These are phyloP conservation scores for Achroia grisella DNA, from an alignment of 1,140 invertebrate species.

Conservation along the genomic window DNA sequence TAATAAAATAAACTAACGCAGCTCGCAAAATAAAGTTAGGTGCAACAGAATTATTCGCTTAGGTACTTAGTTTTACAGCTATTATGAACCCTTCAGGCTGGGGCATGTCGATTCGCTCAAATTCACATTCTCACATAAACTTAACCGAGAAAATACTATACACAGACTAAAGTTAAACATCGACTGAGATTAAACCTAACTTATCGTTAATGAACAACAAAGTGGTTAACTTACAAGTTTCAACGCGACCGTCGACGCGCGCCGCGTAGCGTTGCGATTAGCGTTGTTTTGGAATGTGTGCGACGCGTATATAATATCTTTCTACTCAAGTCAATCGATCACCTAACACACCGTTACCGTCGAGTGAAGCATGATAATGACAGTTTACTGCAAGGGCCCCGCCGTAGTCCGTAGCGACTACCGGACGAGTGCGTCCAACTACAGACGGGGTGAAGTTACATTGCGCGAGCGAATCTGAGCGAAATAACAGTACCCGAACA, in stretches of 20 bases:
- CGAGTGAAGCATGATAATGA: neutral
- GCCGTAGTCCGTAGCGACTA: neutral
- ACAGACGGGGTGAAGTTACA: neutral
- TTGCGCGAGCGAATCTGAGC: constrained; percentile 48
- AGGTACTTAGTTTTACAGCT: constrained; percentile 64
- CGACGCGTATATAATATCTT: constrained; percentile 37
- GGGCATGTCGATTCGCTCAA: constrained; percentile 62
- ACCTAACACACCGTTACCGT: neutral
- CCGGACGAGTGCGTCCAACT: neutral
- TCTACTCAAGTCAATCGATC: constrained; percentile 1
- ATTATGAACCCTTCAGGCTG: constrained; percentile 51
- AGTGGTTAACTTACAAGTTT: constrained; percentile 69
- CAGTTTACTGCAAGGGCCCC: neutral
- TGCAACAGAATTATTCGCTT: constrained; percentile 64
- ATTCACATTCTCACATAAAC: constrained; percentile 63
- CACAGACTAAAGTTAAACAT: constrained; percentile 69
- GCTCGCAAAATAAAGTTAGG: constrained; percentile 62
- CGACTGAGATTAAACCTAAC: constrained; percentile 69
- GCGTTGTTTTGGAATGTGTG: constrained; percentile 69
- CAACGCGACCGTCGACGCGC: constrained; percentile 44
- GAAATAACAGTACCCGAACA: constrained; percentile 37
- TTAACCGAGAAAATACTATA: constrained; percentile 68
- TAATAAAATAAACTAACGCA: constrained; percentile 61
- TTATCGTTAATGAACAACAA: constrained; percentile 72
- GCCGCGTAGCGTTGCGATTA: constrained; percentile 49